phyloP scores from a whole-genome alignment of 2,888 invertebrate species.

The Pachymerium ferrugineum region DNA sequence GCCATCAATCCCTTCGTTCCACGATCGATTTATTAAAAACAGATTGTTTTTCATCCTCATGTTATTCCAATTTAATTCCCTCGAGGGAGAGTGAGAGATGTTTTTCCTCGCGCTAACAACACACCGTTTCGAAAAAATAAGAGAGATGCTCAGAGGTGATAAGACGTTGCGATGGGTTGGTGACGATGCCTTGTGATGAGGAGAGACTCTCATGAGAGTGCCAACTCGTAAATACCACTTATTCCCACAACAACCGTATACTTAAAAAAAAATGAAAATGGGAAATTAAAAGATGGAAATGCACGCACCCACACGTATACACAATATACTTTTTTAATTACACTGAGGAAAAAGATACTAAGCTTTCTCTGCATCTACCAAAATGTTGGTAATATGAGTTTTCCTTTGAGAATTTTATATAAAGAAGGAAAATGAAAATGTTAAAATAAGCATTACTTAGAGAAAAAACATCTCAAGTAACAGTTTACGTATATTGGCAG shows the following conservation, averaged over 20 bases:
- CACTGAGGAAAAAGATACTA: too few relatives aligned
- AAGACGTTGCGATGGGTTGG: constrained; percentile 15
- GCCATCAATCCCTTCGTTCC: background rate
- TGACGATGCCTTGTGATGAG: constrained; percentile 18
- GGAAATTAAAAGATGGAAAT: constrained; percentile 17
- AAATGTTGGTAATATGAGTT: too few relatives aligned
- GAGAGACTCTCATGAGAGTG: constrained; percentile 8
- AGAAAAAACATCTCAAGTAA: too few relatives aligned
- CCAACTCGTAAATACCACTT: constrained; percentile 23
- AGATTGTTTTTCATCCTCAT: constrained; percentile 25
- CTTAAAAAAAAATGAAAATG: background rate
- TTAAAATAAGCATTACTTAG: too few relatives aligned
- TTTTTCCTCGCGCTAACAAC: constrained; percentile 6
- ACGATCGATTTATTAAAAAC: constrained; percentile 18
- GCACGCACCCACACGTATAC: background rate
- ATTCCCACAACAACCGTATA: constrained; percentile 11
- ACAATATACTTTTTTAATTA: too few relatives aligned
- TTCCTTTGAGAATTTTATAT: too few relatives aligned
- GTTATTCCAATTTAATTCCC: constrained; percentile 27
- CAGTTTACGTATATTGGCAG: too few relatives aligned
- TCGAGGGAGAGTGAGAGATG: constrained; percentile 8
- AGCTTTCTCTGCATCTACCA: too few relatives aligned
- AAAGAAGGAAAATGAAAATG: too few relatives aligned
- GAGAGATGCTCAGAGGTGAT: constrained; percentile 11
- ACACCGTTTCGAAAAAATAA: background rate